phyloP scores from a whole-genome alignment of 2,797 vertebrate species.

The Toxotes lorentzi region DNA sequence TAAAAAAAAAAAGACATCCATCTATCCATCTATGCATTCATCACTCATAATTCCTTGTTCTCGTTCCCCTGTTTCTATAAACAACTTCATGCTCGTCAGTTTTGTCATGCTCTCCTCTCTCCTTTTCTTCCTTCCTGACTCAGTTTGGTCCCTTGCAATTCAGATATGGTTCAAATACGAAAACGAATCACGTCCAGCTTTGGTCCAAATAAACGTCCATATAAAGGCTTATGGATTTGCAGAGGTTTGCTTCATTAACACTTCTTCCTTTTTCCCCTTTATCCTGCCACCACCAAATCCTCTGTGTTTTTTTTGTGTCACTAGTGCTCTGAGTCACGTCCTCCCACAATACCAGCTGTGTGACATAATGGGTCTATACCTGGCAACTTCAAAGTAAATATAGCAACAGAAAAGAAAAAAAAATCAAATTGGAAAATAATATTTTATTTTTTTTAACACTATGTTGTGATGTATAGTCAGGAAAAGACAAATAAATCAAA shows the following conservation, averaged over 20 bases:
- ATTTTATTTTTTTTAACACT: too few species aligned
- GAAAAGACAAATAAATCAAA: not conserved
- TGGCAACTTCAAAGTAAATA: not conserved
- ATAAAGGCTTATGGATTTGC: not conserved
- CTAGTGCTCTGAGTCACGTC: not conserved
- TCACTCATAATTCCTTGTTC: conserved; percentile 22
- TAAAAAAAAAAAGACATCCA: conserved; percentile 41
- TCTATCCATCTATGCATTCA: conserved; percentile 22
- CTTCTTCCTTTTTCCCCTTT: not conserved
- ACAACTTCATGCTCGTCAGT: conserved; percentile 10
- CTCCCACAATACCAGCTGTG: not conserved
- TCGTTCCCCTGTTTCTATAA: conserved; percentile 16
- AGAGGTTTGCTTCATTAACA: conserved; percentile 6
- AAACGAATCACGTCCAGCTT: not conserved
- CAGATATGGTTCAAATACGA: not conserved
- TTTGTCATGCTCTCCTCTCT: not conserved
- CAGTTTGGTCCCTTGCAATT: not conserved
- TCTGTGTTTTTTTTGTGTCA: not conserved
- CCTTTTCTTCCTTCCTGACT: not conserved
- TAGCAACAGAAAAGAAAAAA: not conserved
- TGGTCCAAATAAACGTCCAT: not conserved
- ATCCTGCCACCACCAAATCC: not conserved
- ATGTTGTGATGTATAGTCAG: not conserved
- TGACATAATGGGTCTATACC: not conserved
- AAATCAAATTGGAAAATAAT: not conserved